Evolutionary conservation across 1,140 invertebrate species (phyloP).

Genomic region (Mamestra configurata): DNA sequence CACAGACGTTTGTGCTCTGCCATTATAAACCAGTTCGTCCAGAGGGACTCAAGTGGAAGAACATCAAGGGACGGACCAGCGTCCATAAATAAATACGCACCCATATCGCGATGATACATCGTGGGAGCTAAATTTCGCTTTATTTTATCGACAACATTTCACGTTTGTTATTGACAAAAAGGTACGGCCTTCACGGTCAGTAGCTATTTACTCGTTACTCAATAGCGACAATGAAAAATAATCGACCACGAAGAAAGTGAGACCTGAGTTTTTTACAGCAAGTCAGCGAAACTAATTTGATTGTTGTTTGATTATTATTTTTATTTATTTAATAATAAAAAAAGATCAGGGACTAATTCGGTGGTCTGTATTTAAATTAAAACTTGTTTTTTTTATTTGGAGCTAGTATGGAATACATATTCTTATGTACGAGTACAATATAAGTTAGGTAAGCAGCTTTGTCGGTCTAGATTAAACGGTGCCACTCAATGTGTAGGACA

Average conservation of each 20-base stretch:
- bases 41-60: too few relatives aligned
- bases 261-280: constrained; percentile 28
- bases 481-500: too few relatives aligned
- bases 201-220: constrained; percentile 63
- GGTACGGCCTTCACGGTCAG: constrained; percentile 76
- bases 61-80: too few relatives aligned
- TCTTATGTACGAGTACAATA: too few relatives aligned
- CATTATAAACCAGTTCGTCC: too few relatives aligned
- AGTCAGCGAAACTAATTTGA: constrained; percentile 22
- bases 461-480: too few relatives aligned
- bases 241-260: constrained; percentile 61
- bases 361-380: not conserved
- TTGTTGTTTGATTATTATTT: constrained; percentile 20
- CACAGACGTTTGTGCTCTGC: too few relatives aligned
- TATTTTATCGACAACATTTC: constrained; percentile 16
- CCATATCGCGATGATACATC: not conserved
- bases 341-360: not conserved
- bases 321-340: not conserved
- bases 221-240: constrained; percentile 78
- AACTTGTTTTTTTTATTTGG: too few relatives aligned
- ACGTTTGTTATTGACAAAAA: constrained; percentile 55
- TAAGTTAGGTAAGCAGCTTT: too few relatives aligned
- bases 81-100: too few relatives aligned
- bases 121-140: constrained; percentile 2
- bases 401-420: too few relatives aligned